Conservation (phyloP, 2,113 vertebrate species). For the Gymnocephalus cernua region DNA sequence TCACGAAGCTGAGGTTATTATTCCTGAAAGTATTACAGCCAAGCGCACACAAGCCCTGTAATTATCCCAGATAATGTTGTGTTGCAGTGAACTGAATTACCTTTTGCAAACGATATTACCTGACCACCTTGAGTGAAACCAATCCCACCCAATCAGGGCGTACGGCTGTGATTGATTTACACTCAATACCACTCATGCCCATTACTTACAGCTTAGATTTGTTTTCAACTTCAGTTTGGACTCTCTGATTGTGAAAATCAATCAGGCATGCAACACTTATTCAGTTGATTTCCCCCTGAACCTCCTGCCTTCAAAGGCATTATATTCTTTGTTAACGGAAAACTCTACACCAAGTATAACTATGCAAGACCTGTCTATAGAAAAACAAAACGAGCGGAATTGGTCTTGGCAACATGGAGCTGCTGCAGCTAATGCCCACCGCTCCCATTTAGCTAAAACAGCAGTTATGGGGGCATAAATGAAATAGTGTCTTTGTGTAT, state of each 20-base stretch:
- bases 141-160: constrained; percentile 15
- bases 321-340: too few species aligned
- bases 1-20: neutral
- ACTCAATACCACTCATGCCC: constrained; percentile 4
- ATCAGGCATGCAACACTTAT: constrained; percentile 12
- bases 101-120: constrained; percentile 18
- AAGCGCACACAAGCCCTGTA: neutral
- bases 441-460: too few species aligned
- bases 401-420: too few species aligned
- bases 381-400: too few species aligned
- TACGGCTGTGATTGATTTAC: constrained; percentile 28
- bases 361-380: too few species aligned
- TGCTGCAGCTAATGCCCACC: too few species aligned
- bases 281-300: neutral
- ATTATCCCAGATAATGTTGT: constrained; percentile 6
- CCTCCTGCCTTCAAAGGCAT: neutral
- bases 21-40: constrained; percentile 5
- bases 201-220: constrained; percentile 29
- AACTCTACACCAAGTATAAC: too few species aligned
- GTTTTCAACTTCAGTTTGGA: constrained; percentile 35
- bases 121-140: constrained; percentile 19
- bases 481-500: too few species aligned
- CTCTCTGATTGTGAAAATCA: constrained; percentile 22
- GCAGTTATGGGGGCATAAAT: too few species aligned
- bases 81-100: constrained; percentile 24